Evolutionary conservation across 2,797 vertebrate genomes (phyloP), one percentile per base, ranked within the genome.

Genomic region (Acanthurus lineatus): DNA sequence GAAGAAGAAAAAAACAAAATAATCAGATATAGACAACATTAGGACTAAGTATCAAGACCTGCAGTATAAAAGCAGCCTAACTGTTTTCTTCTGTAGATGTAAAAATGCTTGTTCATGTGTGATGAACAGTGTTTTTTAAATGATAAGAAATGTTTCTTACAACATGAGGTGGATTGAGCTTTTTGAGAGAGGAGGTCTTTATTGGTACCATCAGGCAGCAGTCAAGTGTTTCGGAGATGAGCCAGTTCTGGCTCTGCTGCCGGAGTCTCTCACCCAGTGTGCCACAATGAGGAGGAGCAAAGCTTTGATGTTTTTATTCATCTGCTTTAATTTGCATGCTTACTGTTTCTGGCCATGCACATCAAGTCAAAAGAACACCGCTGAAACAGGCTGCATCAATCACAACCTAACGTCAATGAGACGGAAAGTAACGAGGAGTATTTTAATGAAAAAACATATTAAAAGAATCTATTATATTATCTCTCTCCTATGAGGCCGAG

Each of bases 281-380:
- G 79, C 72, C 83, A 71, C 72, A 61, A 84, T 79, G 64, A 81
- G 42, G 48, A 79, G 16, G 53, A 85, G 73, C 64, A 11, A 65
- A 73, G 83, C 83, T 87, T 81, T 85, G 76, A 92, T 89, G 80
- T 88, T 84, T 87, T 88, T 72, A 82, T 87, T 91, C 84, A 77
- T 79, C 62, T 74, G 78, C 65, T 84, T 93, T 90, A 92, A 80
- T 91, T 88, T 88, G 83, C 45, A 60, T 79, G 74, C 86, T 85
- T 82, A 60, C 79, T 67, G 45, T 64, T 73, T 76, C 78, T 76
- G 81, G 63, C 67, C 44, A 15, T 73, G 81, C 56, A 4, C 76
- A 60, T 86, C 79, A 70, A 22, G 53, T 79, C 73, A 86, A 67
- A 86, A 81, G 73, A 32, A 68, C 63, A 63, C 67, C 42, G 73